phyloP scores from a whole-genome alignment of 2,888 invertebrate species.

The Timema podura region DNA sequence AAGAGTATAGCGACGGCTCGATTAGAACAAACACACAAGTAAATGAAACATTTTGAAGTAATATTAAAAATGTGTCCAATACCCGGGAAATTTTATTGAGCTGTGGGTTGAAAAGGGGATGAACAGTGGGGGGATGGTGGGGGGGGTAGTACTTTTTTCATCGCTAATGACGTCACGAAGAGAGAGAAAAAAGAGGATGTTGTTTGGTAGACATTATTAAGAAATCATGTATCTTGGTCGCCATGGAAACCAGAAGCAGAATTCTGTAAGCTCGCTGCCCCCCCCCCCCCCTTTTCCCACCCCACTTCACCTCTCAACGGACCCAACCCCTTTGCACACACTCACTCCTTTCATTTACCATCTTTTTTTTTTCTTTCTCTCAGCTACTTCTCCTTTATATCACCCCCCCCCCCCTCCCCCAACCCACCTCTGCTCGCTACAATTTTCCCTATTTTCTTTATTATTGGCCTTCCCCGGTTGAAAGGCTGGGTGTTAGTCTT shows the following conservation, averaged over 20 bases:
- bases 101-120: no score
- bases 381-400: slow-evolving; percentile 3
- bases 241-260: slow-evolving; percentile 22
- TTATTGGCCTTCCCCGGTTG: slow-evolving; percentile 23
- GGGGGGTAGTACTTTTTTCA: background rate
- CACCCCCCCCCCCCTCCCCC: slow-evolving; percentile 3
- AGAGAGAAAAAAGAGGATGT: slow-evolving; percentile 19
- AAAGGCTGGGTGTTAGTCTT: slow-evolving; percentile 24
- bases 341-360: background rate
- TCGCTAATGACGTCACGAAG: slow-evolving; percentile 5
- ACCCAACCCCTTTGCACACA: no score
- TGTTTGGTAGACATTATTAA: slow-evolving; percentile 25
- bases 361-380: slow-evolving; percentile 2
- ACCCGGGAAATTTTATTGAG: no score
- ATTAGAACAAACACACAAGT: no score
- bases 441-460: slow-evolving; percentile 25
- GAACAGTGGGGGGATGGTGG: no score
- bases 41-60: no score
- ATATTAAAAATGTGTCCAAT: no score
- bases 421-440: slow-evolving; percentile 17
- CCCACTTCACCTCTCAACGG: background rate
- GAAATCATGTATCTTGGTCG: slow-evolving; percentile 27
- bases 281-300: slow-evolving; percentile 17
- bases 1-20: no score
- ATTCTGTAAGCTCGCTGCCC: slow-evolving; percentile 8